Base-by-base conservation (phyloP, 2,113 vertebrate species). In the Corynorhinus townsendii region DNA sequence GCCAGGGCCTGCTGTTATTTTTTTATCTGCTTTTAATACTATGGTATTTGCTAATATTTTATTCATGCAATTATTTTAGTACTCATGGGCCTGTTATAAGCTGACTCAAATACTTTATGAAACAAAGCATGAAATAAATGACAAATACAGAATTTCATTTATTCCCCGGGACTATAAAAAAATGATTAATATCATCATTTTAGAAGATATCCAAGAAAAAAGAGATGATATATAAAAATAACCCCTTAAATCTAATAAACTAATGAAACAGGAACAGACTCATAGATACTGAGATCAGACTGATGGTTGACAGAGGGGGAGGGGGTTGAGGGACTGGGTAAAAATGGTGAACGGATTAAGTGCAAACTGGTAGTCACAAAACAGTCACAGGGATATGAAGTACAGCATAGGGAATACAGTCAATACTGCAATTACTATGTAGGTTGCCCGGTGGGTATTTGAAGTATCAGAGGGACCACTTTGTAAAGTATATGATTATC, bases 21-120 rank as follows among this genome's bases (percentile, higher is more conserved):
- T 86, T 89, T 89, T 89, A 76, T 20, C 40, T 93, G 11, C 17
- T 76, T 94, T 95, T 91, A 94, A 94, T 54, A 62, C 54, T 62
- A 38, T 11, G 1, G 56, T 76, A 77, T 75, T 43, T 43, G 43
- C 49, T 93, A 43, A 86, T 40, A 93, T 30, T 62, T 26, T 66
- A 77, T 52, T 45, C 33, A 69, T 62, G 59, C 45, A 94, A 86
- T 79, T 92, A 86, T 68, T 80, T 89, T 66, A 66, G 38, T 76
- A 62, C 26, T 79, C 66, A 71, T 20, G 30, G 19, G 90, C 72
- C 84, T 90, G 40, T 84, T 80, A 93, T 75, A 71, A 71, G 7
- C 40, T 68, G 62, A 92, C 40, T 92, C 7, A 85, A 76, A 84
- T 80, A 66, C 17, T 87, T 87, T 52, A 71, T 49, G 54, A 30